Evolutionary conservation across 2,888 invertebrate genomes (phyloP), one percentile per base, ranked within the genome.

Genomic region (Parnassius smintheus): DNA sequence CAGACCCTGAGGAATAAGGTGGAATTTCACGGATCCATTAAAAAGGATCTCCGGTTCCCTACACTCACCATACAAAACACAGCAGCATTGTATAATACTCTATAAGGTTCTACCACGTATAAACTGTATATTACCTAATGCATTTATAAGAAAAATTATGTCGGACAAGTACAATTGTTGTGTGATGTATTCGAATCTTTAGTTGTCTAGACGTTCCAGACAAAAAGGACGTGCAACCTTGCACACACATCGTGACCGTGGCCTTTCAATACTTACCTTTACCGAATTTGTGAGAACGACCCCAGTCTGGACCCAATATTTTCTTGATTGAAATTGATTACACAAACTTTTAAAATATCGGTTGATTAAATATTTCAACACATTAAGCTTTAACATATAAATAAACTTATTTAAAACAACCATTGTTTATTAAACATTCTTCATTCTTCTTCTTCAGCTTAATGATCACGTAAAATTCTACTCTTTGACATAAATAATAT

Each of bases 221-320:
- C 53, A 49, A 10, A 45, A 53, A 54, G 54, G 53, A 54, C 50
- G 52, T 52, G 13, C 46, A 56, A 49, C 66, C 65, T 59, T 64
- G 68, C 65, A 62, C 58, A 3, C 2, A 46, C 62, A 18, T 55
- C 58, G 50, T 60, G 65, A 56, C 70, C 70, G 49, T 71, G 71
- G 67, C 70, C 70, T 71, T 71, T 71, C 61, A 53, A 51, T 55
- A 66, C 62, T 63, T 65, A 60, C 61, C 56, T 65, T 51, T 54
- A 61, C 62, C 62, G 54, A 62, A 59, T 59, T 52, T 67, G 66
- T 70, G 70, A 65, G 70, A 68, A 68, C 65, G 67, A 67, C 68
- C 51, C 51, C 41, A 53, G 44, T 48, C 11, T 59, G 65, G 25
- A 25, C 25, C 25, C 25, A 25, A 25, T 25, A 25, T 25, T 2